Percentiles rank a stretch among this genome's conserved stretches.
phyloP scores from a whole-genome alignment of 2,113 vertebrate species.

The Hassar affinis region DNA sequence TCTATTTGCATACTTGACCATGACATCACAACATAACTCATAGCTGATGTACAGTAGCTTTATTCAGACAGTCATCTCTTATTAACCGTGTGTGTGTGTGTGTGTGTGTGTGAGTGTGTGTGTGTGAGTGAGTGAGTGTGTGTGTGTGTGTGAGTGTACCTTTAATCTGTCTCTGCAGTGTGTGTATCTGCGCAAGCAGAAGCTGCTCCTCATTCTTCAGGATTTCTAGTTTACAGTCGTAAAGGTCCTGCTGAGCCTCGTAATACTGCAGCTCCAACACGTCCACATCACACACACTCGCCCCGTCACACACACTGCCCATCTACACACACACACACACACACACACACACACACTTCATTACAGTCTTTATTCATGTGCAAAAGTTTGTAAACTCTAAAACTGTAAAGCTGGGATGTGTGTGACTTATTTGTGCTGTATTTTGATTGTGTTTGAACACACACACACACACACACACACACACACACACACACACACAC shows the following conservation, averaged over 20 bases:
- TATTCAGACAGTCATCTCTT: neutral
- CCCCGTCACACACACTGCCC: conserved; percentile 69
- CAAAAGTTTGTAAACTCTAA: neutral
- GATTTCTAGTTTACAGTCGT: conserved; percentile 88
- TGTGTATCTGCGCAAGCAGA: conserved; percentile 82
- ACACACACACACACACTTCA: conserved; percentile 2
- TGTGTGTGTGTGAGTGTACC: neutral
- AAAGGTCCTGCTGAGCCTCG: conserved; percentile 86
- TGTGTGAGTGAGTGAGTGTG: neutral
- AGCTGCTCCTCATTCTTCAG: conserved; percentile 90
- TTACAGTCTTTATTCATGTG: neutral
- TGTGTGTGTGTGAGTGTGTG: neutral
- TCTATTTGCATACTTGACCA: neutral
- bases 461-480: conserved; percentile 19
- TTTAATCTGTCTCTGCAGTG: conserved; percentile 84
- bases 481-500: conserved; percentile 85
- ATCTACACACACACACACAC: conserved; percentile 67
- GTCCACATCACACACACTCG: conserved; percentile 69
- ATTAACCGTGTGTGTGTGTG: neutral
- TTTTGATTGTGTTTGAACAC: neutral
- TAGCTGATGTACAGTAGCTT: neutral
- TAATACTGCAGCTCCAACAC: conserved; percentile 90
- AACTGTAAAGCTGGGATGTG: neutral
- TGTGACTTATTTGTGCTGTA: neutral
- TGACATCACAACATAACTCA: neutral